Evolutionary conservation across 2,113 vertebrate species (phyloP).

Genomic region (Uropsilus gracilis): DNA sequence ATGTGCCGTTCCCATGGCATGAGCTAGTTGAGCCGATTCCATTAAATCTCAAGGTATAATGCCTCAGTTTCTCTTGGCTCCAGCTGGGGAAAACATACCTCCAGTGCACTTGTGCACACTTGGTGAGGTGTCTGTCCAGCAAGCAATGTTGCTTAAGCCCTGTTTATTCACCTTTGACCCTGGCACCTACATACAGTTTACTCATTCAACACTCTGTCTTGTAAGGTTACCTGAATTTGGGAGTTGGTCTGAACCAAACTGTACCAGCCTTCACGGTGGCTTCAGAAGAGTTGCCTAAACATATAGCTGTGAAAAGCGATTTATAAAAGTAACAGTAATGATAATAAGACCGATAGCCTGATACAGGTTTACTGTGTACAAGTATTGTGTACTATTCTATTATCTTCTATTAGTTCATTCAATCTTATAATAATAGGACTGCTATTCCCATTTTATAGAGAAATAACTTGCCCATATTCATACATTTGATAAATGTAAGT

Average conservation of each 20-base stretch:
- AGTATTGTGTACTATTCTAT: not conserved
- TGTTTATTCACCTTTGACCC: not conserved
- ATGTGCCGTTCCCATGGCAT: not conserved
- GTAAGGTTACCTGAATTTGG: not conserved
- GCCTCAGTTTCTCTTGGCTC: not conserved
- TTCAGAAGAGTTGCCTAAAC: not conserved
- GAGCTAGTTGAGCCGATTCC: not conserved
- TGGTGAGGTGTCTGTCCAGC: not conserved
- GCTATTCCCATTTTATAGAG: not conserved
- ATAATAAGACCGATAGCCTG: not conserved
- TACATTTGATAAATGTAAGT: not conserved
- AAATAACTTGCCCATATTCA: not conserved
- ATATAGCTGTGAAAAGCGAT: not conserved
- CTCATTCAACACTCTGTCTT: not conserved
- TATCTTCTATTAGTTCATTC: not conserved
- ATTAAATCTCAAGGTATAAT: not conserved
- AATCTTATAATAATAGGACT: not conserved
- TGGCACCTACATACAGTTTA: not conserved
- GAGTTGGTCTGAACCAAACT: slow-evolving; percentile 6
- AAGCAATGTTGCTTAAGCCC: not conserved
- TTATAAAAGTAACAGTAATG: not conserved
- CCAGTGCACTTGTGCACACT: not conserved
- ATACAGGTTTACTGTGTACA: not conserved
- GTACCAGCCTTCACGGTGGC: not conserved
- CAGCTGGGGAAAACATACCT: not conserved